These are phyloP conservation scores for Cynocephalus volans DNA, from an alignment of 2,113 vertebrate species.

Conservation along the genomic window DNA sequence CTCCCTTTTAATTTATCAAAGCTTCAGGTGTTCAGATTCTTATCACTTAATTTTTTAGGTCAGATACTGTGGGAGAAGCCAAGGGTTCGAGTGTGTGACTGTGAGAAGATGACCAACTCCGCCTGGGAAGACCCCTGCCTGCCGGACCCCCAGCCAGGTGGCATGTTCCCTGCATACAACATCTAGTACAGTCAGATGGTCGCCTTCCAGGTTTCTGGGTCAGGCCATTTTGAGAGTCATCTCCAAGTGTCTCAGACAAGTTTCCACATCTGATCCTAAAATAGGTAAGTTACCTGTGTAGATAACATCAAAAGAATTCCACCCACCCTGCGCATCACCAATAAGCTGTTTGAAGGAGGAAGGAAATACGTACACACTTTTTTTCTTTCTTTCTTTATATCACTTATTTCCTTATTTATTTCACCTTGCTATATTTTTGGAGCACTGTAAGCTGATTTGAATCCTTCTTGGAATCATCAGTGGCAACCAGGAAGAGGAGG, in stretches of 20 bases:
- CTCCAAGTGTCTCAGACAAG: background rate
- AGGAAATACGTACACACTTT: background rate
- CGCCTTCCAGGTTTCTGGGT: too few relatives aligned
- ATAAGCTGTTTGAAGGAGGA: background rate
- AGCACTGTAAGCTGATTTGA: background rate
- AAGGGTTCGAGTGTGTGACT: background rate
- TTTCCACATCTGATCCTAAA: background rate
- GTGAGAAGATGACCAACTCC: background rate
- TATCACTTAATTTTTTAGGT: constrained; percentile 48
- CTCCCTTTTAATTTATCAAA: constrained; percentile 51
- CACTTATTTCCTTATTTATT: background rate
- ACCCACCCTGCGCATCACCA: rapidly evolving
- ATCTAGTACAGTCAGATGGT: background rate
- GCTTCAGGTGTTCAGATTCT: constrained; percentile 67
- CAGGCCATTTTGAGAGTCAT: background rate
- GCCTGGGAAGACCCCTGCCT: background rate
- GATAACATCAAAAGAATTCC: background rate
- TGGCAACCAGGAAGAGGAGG: background rate
- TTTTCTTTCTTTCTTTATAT: background rate
- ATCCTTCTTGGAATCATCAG: background rate
- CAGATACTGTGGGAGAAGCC: constrained; percentile 32
- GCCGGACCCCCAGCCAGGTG: rapidly evolving
- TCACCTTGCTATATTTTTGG: background rate
- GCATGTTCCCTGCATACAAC: background rate
- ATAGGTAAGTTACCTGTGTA: rapidly evolving